Conservation (phyloP, 2,113 vertebrate genomes). For the Serinus canaria region DNA sequence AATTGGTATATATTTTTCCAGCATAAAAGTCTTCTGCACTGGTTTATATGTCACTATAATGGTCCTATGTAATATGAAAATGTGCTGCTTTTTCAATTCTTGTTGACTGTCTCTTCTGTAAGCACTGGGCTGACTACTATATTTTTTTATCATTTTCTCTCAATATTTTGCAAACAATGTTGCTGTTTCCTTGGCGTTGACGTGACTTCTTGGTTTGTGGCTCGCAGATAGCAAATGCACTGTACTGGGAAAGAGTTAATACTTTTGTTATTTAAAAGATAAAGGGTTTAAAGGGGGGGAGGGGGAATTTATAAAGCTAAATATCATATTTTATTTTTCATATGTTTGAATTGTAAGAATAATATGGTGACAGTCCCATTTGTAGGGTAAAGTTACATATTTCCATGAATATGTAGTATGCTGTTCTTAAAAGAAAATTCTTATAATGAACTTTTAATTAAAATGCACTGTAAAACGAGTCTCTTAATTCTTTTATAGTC, state of each 20-base stretch:
- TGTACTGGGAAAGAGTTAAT: slow-evolving; percentile 9
- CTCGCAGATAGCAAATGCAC: slow-evolving; percentile 35
- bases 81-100: slow-evolving; percentile 49
- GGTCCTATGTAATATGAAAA: slow-evolving; percentile 48
- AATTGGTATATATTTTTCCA: slow-evolving; percentile 30
- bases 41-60: slow-evolving; percentile 30
- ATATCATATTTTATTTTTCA: slow-evolving; percentile 83
- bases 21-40: slow-evolving; percentile 41
- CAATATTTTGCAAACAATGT: slow-evolving; percentile 32
- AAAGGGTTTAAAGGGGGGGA: slow-evolving; percentile 8
- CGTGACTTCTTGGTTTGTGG: slow-evolving; percentile 38
- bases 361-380: slow-evolving; percentile 70
- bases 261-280: slow-evolving; percentile 61
- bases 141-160: slow-evolving; percentile 49
- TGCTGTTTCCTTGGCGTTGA: slow-evolving; percentile 40
- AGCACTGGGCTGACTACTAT: slow-evolving; percentile 23
- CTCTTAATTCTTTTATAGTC: slow-evolving; percentile 17
- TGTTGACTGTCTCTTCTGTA: slow-evolving; percentile 46
- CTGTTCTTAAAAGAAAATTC: slow-evolving; percentile 56
- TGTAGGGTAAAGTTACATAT: slow-evolving; percentile 65
- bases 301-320: slow-evolving; percentile 72
- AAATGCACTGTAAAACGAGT: slow-evolving; percentile 66
- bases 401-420: slow-evolving; percentile 70
- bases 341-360: slow-evolving; percentile 69
- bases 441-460: slow-evolving; percentile 72